phyloP scores from a whole-genome alignment of 37 sponge, comb jelly and placozoan genomes.

The Tethya wilhelma region DNA sequence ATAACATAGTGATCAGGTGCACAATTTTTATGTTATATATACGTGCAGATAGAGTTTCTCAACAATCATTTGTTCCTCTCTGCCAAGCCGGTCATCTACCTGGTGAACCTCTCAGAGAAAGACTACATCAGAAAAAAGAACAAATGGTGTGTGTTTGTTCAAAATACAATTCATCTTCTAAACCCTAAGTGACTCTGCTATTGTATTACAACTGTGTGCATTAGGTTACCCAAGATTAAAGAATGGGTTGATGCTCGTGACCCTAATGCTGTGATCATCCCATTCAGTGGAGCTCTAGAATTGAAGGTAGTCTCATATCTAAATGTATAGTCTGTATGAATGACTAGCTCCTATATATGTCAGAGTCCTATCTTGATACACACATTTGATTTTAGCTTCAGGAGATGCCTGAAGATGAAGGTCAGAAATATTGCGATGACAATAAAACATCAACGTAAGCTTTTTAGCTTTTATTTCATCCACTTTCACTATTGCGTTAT shows the following conservation, averaged over 20 bases:
- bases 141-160: constrained; percentile 94
- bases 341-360: background rate
- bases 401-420: constrained; percentile 74
- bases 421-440: constrained; percentile 43
- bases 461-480: background rate
- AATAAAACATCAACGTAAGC: constrained; percentile 67
- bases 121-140: constrained; percentile 96
- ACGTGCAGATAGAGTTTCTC: constrained; percentile 79
- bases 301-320: constrained; percentile 33
- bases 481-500: background rate
- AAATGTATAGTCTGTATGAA: background rate
- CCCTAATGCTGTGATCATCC: constrained; percentile 83
- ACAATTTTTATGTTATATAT: constrained; percentile 16
- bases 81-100: constrained; percentile 94
- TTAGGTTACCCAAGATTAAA: constrained; percentile 91
- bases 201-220: no score
- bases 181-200: no score
- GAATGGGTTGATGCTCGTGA: constrained; percentile 91
- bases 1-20: background rate
- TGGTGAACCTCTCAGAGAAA: constrained; percentile 93
- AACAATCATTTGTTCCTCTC: constrained; percentile 96
- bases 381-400: constrained; percentile 26
- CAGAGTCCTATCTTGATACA: background rate
- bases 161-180: no score
- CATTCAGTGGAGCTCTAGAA: constrained; percentile 92